Evolutionary conservation across 2,888 invertebrate species (phyloP).

Genomic region (Pandemis heparana): DNA sequence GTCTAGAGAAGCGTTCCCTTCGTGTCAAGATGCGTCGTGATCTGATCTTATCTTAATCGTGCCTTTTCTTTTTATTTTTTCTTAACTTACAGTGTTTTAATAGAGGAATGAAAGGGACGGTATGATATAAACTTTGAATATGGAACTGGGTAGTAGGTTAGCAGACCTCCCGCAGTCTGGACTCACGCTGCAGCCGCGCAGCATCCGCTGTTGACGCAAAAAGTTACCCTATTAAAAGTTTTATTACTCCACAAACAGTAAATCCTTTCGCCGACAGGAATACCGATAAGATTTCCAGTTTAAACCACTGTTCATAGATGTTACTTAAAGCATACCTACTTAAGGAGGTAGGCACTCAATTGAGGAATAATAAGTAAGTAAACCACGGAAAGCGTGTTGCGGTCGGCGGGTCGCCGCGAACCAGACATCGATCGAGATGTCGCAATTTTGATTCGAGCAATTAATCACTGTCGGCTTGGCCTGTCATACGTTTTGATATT

Average conservation of each 20-base stretch:
- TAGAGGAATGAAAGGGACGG: too few relatives aligned
- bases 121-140: too few relatives aligned
- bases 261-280: conserved; percentile 15
- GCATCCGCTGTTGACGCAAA: conserved; percentile 1
- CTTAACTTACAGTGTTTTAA: too few relatives aligned
- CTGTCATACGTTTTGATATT: conserved; percentile 4
- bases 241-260: conserved; percentile 15
- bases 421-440: not conserved
- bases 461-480: conserved; percentile 4
- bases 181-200: not conserved
- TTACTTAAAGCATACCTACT: not conserved
- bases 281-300: conserved; percentile 12
- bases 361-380: too few relatives aligned
- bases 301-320: conserved; percentile 19
- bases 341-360: too few relatives aligned
- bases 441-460: not conserved
- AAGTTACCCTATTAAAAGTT: conserved; percentile 30
- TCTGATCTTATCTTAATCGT: too few relatives aligned
- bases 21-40: too few relatives aligned
- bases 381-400: not conserved
- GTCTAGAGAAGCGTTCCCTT: too few relatives aligned
- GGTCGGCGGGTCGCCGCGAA: not conserved
- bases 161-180: not conserved
- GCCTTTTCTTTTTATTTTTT: too few relatives aligned
- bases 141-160: too few relatives aligned